Evolutionary conservation across 2,113 vertebrate genomes (phyloP).

Genomic region (Naja naja): DNA sequence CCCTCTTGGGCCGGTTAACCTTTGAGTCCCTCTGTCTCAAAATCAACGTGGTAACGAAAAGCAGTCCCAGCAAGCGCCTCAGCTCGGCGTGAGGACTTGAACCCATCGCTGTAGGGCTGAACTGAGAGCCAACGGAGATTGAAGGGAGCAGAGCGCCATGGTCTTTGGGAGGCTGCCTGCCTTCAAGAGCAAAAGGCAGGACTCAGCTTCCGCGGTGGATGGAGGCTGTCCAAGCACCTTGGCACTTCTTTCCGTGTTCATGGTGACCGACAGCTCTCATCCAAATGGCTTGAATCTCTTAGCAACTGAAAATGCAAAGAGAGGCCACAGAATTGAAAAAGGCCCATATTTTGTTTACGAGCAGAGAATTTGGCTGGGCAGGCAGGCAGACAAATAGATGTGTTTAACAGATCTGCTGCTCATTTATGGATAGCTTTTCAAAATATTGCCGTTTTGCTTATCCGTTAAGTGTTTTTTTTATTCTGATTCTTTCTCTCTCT

Average conservation of each 20-base stretch:
- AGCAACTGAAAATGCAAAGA: not conserved
- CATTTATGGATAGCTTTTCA: conserved; percentile 57
- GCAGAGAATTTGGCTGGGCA: conserved; percentile 26
- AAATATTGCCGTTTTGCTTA: conserved; percentile 59
- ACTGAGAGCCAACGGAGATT: not conserved
- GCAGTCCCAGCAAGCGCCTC: not conserved
- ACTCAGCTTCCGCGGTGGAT: not conserved
- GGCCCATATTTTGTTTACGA: not conserved
- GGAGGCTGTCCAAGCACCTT: not conserved
- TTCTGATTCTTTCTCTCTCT: not conserved
- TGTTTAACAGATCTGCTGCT: not conserved
- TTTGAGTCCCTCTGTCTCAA: not conserved
- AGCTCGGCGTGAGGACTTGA: not conserved
- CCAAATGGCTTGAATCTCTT: not conserved
- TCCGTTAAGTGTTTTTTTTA: conserved; percentile 31
- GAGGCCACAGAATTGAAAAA: not conserved
- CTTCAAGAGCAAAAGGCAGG: not conserved
- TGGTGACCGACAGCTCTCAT: not conserved
- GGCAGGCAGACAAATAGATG: not conserved
- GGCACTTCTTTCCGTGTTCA: not conserved
- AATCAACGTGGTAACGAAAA: not conserved
- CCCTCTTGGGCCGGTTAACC: not conserved
- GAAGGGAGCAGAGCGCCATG: not conserved
- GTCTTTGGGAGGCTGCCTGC: not conserved
- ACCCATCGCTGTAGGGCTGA: not conserved